Conservation (phyloP, 2,888 invertebrate species). For the Fragum whitleyi region DNA sequence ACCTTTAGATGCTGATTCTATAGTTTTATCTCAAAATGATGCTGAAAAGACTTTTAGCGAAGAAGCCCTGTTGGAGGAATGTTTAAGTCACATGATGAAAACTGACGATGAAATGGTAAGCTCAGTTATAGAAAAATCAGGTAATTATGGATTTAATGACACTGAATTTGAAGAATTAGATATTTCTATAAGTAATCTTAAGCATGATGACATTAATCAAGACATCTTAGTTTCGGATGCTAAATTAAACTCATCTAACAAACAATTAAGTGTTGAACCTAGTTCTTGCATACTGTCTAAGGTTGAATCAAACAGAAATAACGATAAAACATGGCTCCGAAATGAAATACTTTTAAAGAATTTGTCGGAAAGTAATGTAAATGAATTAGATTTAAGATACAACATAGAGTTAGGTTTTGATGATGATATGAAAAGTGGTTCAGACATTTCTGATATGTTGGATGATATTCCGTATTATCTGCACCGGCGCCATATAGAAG, state of each 20-base stretch:
- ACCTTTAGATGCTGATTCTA: conserved; percentile 33
- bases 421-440: conserved; percentile 12
- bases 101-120: conserved; percentile 22
- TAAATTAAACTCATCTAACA: not conserved
- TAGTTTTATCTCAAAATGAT: conserved; percentile 27
- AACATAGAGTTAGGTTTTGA: not conserved
- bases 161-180: not conserved
- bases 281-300: conserved; percentile 64
- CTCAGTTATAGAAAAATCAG: conserved; percentile 27
- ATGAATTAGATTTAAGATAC: conserved; percentile 10
- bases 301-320: conserved; percentile 37
- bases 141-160: conserved; percentile 5
- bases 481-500: conserved; percentile 67
- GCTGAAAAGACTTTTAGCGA: not conserved
- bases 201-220: conserved; percentile 3
- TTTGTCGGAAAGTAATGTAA: not conserved
- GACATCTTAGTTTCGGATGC: conserved; percentile 18
- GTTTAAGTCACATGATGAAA: conserved; percentile 21
- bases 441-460: conserved; percentile 69
- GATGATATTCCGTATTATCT: conserved; percentile 83
- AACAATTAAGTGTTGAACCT: conserved; percentile 28
- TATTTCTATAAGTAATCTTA: not conserved
- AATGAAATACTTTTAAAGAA: conserved; percentile 7
- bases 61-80: conserved; percentile 31
- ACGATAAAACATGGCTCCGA: not conserved